Evolutionary conservation across 2,113 vertebrate species (phyloP), one percentile per base, ranked within the genome.

Genomic region (Nansenia antarctica): DNA sequence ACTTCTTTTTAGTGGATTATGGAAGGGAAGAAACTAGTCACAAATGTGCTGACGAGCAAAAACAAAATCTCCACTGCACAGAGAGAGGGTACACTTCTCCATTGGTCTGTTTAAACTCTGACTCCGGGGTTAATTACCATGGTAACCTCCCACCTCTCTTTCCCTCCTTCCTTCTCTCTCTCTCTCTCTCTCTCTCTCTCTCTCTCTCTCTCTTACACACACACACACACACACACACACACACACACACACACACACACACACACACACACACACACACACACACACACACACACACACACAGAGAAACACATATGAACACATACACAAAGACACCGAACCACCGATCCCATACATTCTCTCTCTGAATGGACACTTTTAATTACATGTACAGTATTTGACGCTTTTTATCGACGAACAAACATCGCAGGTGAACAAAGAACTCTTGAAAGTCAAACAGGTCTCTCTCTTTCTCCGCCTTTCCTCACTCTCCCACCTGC

Each of bases 101-200:
- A 14, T 20, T 47, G 24, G 49, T 42, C 47, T 74, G 67, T 76
- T 77, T 54, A 9, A 22, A 52, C 54, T 76, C 24, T 67, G 62
- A 62, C 73, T 74, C 42, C 57, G 53, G 69, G 76, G 77, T 82
- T 82, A 78, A 85, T 82, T 81, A 73, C 66, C 65, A 67, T 52
- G 53, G 20, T 63, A 72, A 77, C 73, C 72, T 78, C 74, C 77
- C 52, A 30, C 39, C 42, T 34, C 37, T 20, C 54, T 66, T 64
- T 37, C n/a, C 20, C 22, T 22, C 22, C 42, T 4, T 52, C 30
- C 9, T 18, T 26, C 39, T 59, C 32, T 18, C 3, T 6, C 27
- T 29, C 34, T 52, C 11, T 34, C 30, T 30, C 18, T 49, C 62
- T 26, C 2, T 6, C 63, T 24, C 20, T 47, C 26, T n/a, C 27